Conservation (phyloP, 2,113 vertebrate genomes). For the Junco hyemalis region DNA sequence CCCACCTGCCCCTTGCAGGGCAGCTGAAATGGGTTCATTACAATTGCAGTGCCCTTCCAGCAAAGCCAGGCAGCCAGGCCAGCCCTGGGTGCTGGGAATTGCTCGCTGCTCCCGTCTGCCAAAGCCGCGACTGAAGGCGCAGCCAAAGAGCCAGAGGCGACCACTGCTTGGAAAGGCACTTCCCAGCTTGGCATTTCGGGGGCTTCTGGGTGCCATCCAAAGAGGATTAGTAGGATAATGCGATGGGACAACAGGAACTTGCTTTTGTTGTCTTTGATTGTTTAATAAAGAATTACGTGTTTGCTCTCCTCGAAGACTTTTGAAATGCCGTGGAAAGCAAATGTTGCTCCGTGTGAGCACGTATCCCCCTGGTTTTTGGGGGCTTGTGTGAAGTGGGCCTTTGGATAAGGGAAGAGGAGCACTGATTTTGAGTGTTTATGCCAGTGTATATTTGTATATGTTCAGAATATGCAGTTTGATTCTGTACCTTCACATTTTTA, state of each 20-base stretch:
- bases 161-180: conserved; percentile 14
- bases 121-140: neutral
- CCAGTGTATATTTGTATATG: neutral
- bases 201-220: conserved; percentile 42
- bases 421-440: neutral
- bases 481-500: neutral
- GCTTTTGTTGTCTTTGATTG: conserved; percentile 49
- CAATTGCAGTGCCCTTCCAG: neutral
- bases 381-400: neutral
- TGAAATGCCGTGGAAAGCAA: conserved; percentile 1
- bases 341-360: neutral
- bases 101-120: neutral
- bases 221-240: conserved; percentile 49
- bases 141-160: conserved; percentile 63
- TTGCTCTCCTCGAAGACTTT: neutral
- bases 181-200: conserved; percentile 19
- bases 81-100: neutral
- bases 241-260: conserved; percentile 46
- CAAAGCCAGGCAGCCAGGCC: neutral
- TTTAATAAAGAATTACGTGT: conserved; percentile 44
- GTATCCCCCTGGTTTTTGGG: neutral
- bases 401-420: neutral
- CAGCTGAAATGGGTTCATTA: neutral
- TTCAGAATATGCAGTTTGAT: neutral
- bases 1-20: neutral